Percentiles rank a stretch among this genome's conserved stretches.
These are phyloP conservation scores for Naja naja DNA, from an alignment of 2,113 vertebrate genomes.

Conservation along the genomic window DNA sequence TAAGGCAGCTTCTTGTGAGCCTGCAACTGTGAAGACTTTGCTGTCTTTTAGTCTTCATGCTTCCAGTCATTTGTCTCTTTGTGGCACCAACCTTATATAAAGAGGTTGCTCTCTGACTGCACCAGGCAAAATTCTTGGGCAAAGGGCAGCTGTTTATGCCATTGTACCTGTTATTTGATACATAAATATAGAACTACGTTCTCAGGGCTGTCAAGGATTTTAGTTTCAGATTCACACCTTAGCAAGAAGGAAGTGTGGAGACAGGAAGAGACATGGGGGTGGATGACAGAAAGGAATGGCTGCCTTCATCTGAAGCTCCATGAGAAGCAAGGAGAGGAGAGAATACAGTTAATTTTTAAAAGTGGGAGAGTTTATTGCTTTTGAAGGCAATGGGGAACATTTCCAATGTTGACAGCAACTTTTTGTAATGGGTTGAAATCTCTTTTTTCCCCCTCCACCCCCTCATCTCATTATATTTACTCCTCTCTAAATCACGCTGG, in stretches of 20 bases:
- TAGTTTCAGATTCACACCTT: conserved; percentile 7
- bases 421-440: not conserved
- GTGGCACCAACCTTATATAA: not conserved
- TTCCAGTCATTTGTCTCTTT: not conserved
- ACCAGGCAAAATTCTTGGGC: not conserved
- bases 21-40: not conserved
- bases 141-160: not conserved
- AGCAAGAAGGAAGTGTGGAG: not conserved
- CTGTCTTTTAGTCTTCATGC: not conserved
- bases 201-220: conserved; percentile 8
- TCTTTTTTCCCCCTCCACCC: not conserved
- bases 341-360: conserved; percentile 3
- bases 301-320: not conserved
- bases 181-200: conserved; percentile 15
- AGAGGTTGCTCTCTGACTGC: not conserved
- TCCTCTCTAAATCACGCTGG: not conserved
- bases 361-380: conserved; percentile 17
- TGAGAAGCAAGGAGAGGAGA: conserved; percentile 49
- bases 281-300: not conserved
- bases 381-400: conserved; percentile 2
- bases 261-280: not conserved
- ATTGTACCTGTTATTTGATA: conserved; percentile 6
- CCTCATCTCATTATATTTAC: not conserved
- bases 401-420: not conserved
- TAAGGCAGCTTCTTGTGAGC: not conserved